Conservation (phyloP, 92 coral and sea anemone species). For the Porites lobata region DNA sequence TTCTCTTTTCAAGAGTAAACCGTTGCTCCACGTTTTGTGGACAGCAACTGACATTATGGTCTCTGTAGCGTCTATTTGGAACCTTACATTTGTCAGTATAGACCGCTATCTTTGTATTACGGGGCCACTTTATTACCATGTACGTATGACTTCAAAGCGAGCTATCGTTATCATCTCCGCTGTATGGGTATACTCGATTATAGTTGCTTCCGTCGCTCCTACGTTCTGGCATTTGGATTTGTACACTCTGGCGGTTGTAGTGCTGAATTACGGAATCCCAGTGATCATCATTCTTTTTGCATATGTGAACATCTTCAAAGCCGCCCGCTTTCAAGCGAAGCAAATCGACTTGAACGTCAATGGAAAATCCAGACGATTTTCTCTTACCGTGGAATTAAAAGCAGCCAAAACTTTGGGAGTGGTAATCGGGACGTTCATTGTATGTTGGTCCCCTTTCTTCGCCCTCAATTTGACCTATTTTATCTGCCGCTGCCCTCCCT, state of each 20-base stretch:
- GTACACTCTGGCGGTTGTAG: conserved; percentile 69
- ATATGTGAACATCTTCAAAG: conserved; percentile 87
- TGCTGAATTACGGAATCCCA: conserved; percentile 86
- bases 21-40: conserved; percentile 85
- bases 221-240: conserved; percentile 73
- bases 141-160: conserved; percentile 74
- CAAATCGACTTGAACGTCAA: conserved; percentile 84
- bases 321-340: conserved; percentile 88
- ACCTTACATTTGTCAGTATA: conserved; percentile 90
- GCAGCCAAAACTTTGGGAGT: conserved; percentile 98
- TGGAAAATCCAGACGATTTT: conserved; percentile 85
- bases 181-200: conserved; percentile 80
- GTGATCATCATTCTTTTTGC: conserved; percentile 80
- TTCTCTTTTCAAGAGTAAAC: conserved; percentile 43
- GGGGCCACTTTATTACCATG: conserved; percentile 81
- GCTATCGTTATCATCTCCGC: conserved; percentile 66
- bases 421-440: conserved; percentile 92
- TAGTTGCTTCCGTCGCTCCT: conserved; percentile 77
- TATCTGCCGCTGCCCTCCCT: conserved; percentile 67
- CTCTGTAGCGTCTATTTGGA: conserved; percentile 92
- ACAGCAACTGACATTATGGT: conserved; percentile 90
- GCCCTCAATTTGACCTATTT: conserved; percentile 81
- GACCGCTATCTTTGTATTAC: conserved; percentile 93
- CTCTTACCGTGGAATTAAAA: conserved; percentile 85
- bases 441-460: conserved; percentile 99